phyloP scores from a whole-genome alignment of 2,113 vertebrate genomes.

The Pseudorectes ferrugineus region DNA sequence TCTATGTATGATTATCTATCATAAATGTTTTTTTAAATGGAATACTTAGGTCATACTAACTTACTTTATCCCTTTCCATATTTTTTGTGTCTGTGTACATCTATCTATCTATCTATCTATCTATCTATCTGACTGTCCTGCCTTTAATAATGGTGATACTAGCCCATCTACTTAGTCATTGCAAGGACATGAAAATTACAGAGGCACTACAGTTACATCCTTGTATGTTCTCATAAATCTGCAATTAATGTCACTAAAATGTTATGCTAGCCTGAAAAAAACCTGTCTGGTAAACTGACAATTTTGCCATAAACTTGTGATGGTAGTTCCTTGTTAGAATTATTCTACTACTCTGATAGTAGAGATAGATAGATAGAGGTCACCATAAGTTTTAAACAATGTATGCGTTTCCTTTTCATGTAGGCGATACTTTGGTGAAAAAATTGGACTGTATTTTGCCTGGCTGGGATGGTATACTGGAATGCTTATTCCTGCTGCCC shows the following conservation, averaged over 20 bases:
- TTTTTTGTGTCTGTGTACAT: background rate
- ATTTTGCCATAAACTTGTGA: background rate
- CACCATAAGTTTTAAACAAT: background rate
- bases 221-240: background rate
- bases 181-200: background rate
- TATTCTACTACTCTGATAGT: background rate
- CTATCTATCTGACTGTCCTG: background rate
- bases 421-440: conserved; percentile 97
- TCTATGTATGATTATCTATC: background rate
- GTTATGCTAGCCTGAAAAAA: background rate
- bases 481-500: conserved; percentile 95
- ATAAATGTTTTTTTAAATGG: background rate
- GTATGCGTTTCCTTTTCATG: background rate
- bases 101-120: background rate
- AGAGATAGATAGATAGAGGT: background rate
- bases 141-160: background rate
- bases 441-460: conserved; percentile 97
- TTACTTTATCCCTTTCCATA: background rate
- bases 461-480: conserved; percentile 99
- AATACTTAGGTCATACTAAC: background rate
- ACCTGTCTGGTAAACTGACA: background rate
- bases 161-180: background rate
- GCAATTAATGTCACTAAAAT: background rate
- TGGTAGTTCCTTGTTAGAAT: background rate
- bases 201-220: background rate